A percentile compares a stretch with the other conserved stretches of the same genome.
phyloP scores from a whole-genome alignment of 2,888 invertebrate species.

The Dione juno region DNA sequence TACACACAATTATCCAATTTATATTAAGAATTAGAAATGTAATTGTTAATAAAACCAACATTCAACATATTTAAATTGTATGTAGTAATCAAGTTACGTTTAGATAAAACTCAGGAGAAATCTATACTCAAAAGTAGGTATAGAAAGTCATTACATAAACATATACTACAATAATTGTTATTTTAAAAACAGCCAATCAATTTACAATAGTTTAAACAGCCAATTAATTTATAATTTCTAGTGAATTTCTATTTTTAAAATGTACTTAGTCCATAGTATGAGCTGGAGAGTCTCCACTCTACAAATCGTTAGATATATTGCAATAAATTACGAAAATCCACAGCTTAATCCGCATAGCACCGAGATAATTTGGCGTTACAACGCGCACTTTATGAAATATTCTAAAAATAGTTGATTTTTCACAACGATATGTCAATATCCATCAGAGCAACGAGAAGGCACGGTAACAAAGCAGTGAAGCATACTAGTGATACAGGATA shows the following conservation, averaged over 20 bases:
- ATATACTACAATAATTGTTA: slow-evolving; percentile 22
- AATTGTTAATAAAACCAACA: not conserved
- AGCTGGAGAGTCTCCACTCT: slow-evolving; percentile 24
- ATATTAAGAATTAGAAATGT: slow-evolving; percentile 59
- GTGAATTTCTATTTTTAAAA: not conserved
- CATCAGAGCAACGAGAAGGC: slow-evolving; percentile 63
- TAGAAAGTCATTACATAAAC: slow-evolving; percentile 36
- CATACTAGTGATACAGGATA: slow-evolving; percentile 63
- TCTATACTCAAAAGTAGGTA: slow-evolving; percentile 28
- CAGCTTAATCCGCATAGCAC: slow-evolving; percentile 34
- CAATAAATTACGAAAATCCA: slow-evolving; percentile 44
- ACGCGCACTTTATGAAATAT: slow-evolving; percentile 53
- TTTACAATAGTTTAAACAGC: too few species aligned
- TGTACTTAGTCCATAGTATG: slow-evolving; percentile 39
- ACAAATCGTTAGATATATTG: slow-evolving; percentile 33
- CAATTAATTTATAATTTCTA: not conserved
- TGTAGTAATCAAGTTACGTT: not conserved
- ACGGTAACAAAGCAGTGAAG: slow-evolving; percentile 65
- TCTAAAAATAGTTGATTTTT: slow-evolving; percentile 67
- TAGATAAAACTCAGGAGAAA: slow-evolving; percentile 10
- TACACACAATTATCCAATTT: slow-evolving; percentile 61
- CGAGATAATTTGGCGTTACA: slow-evolving; percentile 46
- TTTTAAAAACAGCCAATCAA: slow-evolving; percentile 24
- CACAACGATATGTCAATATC: slow-evolving; percentile 67
- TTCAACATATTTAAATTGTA: not conserved